phyloP scores from a whole-genome alignment of 2,113 vertebrate genomes.

The Nycticorax nycticorax region DNA sequence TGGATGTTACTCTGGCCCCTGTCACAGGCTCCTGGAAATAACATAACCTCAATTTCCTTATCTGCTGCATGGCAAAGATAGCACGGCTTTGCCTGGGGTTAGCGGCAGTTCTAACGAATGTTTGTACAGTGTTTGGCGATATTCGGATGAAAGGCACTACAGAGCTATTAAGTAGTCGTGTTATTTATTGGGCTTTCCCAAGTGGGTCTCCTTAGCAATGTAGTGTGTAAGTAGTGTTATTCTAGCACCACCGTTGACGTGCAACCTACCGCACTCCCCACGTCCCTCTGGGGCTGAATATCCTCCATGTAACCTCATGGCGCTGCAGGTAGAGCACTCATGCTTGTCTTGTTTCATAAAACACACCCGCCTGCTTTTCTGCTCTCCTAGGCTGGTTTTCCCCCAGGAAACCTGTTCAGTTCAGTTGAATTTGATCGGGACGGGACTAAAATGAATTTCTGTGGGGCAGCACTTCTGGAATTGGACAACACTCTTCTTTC shows the following conservation, averaged over 20 bases:
- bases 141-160: not conserved
- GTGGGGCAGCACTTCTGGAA: not conserved
- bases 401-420: not conserved
- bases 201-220: not conserved
- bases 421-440: not conserved
- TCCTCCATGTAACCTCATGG: rapidly evolving
- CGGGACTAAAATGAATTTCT: not conserved
- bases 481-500: not conserved
- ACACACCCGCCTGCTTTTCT: not conserved
- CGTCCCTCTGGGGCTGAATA: not conserved
- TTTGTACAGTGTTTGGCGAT: not conserved
- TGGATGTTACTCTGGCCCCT: not conserved
- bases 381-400: not conserved
- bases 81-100: rapidly evolving
- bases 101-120: not conserved
- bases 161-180: not conserved
- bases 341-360: not conserved
- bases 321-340: not conserved
- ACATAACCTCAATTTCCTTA: not conserved
- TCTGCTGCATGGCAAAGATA: not conserved
- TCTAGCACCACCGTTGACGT: not conserved
- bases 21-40: not conserved
- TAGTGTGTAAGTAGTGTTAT: not conserved
- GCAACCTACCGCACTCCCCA: not conserved
- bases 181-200: slow-evolving; percentile 20